Conservation (phyloP, 2,797 vertebrate genomes). For the Falco berigora region DNA sequence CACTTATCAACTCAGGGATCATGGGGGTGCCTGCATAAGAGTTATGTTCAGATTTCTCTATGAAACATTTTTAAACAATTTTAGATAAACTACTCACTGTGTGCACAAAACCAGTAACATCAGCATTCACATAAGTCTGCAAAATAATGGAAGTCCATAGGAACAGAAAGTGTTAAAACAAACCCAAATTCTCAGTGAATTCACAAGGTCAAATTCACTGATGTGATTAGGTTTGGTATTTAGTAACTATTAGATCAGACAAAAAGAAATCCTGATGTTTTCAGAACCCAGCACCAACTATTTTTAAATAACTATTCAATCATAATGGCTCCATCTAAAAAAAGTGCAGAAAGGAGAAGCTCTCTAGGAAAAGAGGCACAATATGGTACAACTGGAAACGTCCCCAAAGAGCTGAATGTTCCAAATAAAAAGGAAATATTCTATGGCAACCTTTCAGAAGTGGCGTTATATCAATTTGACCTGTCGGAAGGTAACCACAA, state of each 20-base stretch:
- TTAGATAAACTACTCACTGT: neutral
- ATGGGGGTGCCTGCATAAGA: rapidly evolving
- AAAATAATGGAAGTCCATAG: neutral
- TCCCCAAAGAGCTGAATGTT: neutral
- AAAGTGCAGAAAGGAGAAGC: neutral
- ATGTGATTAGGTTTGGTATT: neutral
- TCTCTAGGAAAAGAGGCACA: neutral
- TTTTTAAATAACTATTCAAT: neutral
- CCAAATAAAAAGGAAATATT: neutral
- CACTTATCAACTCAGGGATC: neutral
- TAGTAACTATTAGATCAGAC: neutral
- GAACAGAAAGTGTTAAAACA: neutral
- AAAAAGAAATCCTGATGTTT: neutral
- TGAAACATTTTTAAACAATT: neutral
- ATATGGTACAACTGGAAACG: neutral
- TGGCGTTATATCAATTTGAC: neutral
- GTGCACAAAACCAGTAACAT: neutral
- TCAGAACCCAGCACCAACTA: neutral
- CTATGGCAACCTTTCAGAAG: neutral
- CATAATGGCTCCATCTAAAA: neutral
- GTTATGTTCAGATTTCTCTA: neutral
- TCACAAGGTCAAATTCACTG: neutral
- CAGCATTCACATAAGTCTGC: neutral
- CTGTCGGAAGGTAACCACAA: neutral
- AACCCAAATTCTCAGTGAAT: neutral